phyloP scores from a whole-genome alignment of 2,888 invertebrate genomes.

The Ophioninae sp. region DNA sequence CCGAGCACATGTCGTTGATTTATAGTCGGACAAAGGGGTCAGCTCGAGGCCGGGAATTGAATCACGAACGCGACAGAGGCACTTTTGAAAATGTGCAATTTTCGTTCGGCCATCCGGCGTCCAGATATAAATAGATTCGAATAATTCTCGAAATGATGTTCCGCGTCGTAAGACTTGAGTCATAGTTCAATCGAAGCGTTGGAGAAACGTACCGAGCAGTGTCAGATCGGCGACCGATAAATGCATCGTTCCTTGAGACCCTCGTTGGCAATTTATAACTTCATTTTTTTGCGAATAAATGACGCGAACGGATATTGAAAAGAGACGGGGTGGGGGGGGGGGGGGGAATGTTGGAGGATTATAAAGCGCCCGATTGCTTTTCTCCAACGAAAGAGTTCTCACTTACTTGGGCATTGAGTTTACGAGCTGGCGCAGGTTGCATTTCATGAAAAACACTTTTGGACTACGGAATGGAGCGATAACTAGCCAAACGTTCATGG shows the following conservation, averaged over 20 bases:
- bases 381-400: constrained; percentile 15
- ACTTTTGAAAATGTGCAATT: constrained; percentile 18
- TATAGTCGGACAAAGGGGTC: constrained; percentile 4
- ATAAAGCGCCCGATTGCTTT: constrained; percentile 17
- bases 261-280: constrained; percentile 42
- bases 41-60: background rate
- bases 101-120: constrained; percentile 2
- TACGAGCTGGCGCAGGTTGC: constrained; percentile 56
- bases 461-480: background rate
- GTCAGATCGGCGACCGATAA: constrained; percentile 20
- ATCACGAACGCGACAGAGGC: constrained; percentile 17
- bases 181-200: background rate
- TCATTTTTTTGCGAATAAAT: constrained; percentile 32
- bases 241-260: background rate
- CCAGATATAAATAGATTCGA: constrained; percentile 3
- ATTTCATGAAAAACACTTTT: constrained; percentile 39
- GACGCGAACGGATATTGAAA: constrained; percentile 45
- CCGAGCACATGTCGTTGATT: constrained; percentile 13
- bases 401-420: constrained; percentile 60
- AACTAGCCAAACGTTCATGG: constrained; percentile 3
- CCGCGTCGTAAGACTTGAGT: background rate
- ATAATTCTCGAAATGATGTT: background rate
- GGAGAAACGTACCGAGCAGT: background rate
- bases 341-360: no score
- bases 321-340: no score